These are phyloP conservation scores for Zootoca vivipara DNA, from an alignment of 2,113 vertebrate genomes.

Conservation along the genomic window DNA sequence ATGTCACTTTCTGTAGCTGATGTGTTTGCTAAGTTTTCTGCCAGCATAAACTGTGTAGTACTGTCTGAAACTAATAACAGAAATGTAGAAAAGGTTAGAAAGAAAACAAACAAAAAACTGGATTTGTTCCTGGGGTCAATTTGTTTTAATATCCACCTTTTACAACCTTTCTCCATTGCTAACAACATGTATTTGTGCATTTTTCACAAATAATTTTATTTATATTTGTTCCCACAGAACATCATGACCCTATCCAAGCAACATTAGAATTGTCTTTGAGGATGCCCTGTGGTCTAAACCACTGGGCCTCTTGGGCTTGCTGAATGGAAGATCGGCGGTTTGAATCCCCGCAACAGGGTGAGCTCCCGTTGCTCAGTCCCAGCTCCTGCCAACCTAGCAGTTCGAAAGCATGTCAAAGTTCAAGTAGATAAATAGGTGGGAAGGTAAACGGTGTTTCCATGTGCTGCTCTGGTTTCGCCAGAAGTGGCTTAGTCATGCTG, in stretches of 20 bases:
- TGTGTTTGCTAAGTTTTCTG: constrained; percentile 70
- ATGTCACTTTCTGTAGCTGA: constrained; percentile 67
- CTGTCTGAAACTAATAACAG: constrained; percentile 78
- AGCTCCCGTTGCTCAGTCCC: no score
- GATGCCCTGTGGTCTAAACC: no score
- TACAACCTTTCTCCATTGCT: background rate
- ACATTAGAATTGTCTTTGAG: background rate
- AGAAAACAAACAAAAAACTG: background rate
- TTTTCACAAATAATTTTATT: background rate
- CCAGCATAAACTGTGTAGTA: constrained; percentile 72
- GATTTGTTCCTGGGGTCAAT: background rate
- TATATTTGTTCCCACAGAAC: background rate
- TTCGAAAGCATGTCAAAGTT: no score
- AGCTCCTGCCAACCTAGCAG: no score
- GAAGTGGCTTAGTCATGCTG: no score
- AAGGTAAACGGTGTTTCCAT: no score
- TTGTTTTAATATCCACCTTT: background rate
- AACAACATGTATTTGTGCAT: background rate
- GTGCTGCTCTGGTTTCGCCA: no score
- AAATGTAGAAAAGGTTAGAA: background rate
- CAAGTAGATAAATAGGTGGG: no score
- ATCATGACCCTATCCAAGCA: background rate
- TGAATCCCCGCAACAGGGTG: no score
- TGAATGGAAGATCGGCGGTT: no score
- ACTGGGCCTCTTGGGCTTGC: no score